phyloP scores from a whole-genome alignment of 2,888 invertebrate species.

The Dolomedes plantarius region DNA sequence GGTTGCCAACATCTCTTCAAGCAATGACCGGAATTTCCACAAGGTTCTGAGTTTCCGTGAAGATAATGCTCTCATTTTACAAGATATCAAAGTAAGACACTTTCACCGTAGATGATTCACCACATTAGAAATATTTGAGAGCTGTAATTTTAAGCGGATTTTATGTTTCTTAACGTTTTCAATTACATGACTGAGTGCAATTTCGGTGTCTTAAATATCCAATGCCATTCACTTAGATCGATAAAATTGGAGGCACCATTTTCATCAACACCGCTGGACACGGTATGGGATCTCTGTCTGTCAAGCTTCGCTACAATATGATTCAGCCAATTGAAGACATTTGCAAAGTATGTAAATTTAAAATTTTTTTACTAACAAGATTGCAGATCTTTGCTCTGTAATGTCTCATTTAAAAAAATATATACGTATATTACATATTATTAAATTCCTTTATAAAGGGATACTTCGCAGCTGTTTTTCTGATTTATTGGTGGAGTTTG shows the following conservation, averaged over 20 bases:
- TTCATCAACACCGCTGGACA: conserved; percentile 72
- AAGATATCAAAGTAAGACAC: conserved; percentile 71
- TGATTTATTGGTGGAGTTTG: no score
- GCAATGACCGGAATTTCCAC: conserved; percentile 70
- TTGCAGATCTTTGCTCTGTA: no score
- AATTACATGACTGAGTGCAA: no score
- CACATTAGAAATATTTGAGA: no score
- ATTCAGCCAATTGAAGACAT: conserved; percentile 61
- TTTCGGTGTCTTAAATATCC: no score
- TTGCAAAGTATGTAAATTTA: conserved; percentile 67
- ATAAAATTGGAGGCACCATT: conserved; percentile 59
- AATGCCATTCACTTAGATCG: conserved; percentile 47
- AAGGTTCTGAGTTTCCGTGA: conserved; percentile 72
- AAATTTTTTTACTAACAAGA: background rate
- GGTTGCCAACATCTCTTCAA: conserved; percentile 71
- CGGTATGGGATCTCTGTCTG: conserved; percentile 72
- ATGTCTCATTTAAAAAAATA: no score
- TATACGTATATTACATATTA: no score
- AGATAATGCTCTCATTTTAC: conserved; percentile 74
- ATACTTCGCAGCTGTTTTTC: no score
- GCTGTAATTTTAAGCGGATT: no score
- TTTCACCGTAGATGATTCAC: no score
- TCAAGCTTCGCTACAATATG: conserved; percentile 73
- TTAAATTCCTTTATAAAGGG: no score
- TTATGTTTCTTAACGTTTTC: no score